phyloP scores from a whole-genome alignment of 2,113 vertebrate genomes.

The Spheniscus mendiculus region DNA sequence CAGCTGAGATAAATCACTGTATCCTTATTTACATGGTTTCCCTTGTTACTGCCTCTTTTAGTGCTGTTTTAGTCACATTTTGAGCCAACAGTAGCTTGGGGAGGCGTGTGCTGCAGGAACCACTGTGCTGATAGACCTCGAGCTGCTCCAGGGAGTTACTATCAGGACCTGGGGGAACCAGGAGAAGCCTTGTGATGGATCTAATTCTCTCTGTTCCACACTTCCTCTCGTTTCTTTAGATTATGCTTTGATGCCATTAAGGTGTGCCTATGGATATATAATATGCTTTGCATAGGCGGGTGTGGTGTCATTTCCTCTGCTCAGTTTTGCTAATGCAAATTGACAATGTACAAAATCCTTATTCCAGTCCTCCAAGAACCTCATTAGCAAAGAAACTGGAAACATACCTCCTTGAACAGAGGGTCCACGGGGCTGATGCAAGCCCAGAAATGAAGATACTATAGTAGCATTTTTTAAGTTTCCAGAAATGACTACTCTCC shows the following conservation, averaged over 20 bases:
- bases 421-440: neutral
- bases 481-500: neutral
- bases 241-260: neutral
- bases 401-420: neutral
- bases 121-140: neutral
- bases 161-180: neutral
- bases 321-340: neutral
- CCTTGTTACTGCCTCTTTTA: neutral
- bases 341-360: neutral
- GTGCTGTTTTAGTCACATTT: neutral
- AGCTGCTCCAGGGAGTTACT: neutral
- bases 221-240: neutral
- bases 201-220: neutral
- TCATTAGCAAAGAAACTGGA: neutral
- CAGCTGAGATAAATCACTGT: neutral
- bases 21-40: neutral
- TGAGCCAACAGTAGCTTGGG: neutral
- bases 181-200: neutral
- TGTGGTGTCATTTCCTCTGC: neutral
- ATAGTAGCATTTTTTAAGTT: neutral
- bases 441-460: neutral
- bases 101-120: neutral
- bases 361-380: neutral
- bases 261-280: neutral
- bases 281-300: neutral